Evolutionary conservation across 2,797 vertebrate genomes (phyloP).

Genomic region (Crocodylus rhombifer): DNA sequence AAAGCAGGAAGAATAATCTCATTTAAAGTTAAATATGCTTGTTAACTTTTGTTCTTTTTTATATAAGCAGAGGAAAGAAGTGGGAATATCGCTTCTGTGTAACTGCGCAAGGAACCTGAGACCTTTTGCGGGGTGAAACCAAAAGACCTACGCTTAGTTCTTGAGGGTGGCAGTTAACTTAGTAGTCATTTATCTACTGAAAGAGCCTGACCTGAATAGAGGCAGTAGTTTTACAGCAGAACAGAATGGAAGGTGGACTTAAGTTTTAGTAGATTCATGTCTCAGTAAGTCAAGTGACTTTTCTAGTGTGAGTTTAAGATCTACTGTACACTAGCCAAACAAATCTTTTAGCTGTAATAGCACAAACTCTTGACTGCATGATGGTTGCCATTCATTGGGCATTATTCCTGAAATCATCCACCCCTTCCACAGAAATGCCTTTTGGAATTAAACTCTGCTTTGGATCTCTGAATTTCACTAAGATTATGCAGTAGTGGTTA

Average conservation of each 20-base stretch:
- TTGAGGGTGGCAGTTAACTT: not conserved
- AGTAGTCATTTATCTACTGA: not conserved
- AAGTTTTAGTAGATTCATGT: slow-evolving; percentile 38
- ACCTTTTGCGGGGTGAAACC: no score
- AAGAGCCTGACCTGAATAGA: not conserved
- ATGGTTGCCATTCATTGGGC: slow-evolving; percentile 36
- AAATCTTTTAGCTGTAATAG: slow-evolving; percentile 57
- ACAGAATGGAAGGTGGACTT: slow-evolving; percentile 1
- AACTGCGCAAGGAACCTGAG: not conserved
- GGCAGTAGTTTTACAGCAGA: not conserved
- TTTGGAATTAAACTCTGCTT: slow-evolving; percentile 31
- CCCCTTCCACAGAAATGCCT: slow-evolving; percentile 22
- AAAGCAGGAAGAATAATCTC: slow-evolving; percentile 14
- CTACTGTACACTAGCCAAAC: slow-evolving; percentile 28
- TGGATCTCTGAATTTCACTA: slow-evolving; percentile 40
- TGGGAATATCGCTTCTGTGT: not conserved
- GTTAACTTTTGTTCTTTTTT: not conserved
- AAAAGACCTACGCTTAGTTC: not conserved
- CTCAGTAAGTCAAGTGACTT: slow-evolving; percentile 50
- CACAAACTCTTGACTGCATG: slow-evolving; percentile 14
- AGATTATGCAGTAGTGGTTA: slow-evolving; percentile 2
- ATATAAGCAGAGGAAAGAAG: not conserved
- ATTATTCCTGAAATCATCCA: slow-evolving; percentile 42
- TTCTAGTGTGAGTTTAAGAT: slow-evolving; percentile 28
- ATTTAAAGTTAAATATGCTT: not conserved